These are phyloP conservation scores for Polylopha cassiicola DNA, from an alignment of 2,888 invertebrate species.

Conservation along the genomic window DNA sequence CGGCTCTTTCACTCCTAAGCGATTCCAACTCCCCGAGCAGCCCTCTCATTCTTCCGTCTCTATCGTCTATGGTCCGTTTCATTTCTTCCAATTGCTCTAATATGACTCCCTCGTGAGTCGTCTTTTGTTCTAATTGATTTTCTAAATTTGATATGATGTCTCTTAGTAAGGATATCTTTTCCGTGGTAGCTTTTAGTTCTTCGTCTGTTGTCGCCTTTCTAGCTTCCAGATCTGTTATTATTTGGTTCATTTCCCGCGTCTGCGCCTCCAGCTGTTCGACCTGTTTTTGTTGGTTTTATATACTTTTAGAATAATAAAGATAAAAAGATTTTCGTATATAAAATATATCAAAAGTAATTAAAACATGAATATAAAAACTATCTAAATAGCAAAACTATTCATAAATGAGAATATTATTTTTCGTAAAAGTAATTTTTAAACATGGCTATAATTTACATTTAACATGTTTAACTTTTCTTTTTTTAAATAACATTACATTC, in stretches of 20 bases:
- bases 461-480: too few relatives aligned
- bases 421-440: too few relatives aligned
- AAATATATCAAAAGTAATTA: too few relatives aligned
- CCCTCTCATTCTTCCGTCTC: constrained; percentile 75
- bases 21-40: constrained; percentile 74
- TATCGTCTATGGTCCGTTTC: constrained; percentile 73
- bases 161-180: constrained; percentile 83
- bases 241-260: constrained; percentile 81
- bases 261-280: constrained; percentile 88
- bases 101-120: constrained; percentile 78
- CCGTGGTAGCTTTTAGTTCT: constrained; percentile 85
- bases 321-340: too few relatives aligned
- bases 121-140: constrained; percentile 82
- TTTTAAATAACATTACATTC: too few relatives aligned
- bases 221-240: constrained; percentile 78
- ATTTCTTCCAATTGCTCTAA: constrained; percentile 77
- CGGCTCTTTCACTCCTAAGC: constrained; percentile 61
- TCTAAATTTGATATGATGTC: constrained; percentile 89
- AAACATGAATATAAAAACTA: too few relatives aligned
- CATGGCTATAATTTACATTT: too few relatives aligned
- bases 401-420: too few relatives aligned
- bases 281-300: constrained; percentile 61
- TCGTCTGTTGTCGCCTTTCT: constrained; percentile 81
- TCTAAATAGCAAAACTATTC: too few relatives aligned
- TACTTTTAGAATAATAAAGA: too few relatives aligned